phyloP scores from a whole-genome alignment of 2,113 vertebrate species.

The Gymnogyps californianus region DNA sequence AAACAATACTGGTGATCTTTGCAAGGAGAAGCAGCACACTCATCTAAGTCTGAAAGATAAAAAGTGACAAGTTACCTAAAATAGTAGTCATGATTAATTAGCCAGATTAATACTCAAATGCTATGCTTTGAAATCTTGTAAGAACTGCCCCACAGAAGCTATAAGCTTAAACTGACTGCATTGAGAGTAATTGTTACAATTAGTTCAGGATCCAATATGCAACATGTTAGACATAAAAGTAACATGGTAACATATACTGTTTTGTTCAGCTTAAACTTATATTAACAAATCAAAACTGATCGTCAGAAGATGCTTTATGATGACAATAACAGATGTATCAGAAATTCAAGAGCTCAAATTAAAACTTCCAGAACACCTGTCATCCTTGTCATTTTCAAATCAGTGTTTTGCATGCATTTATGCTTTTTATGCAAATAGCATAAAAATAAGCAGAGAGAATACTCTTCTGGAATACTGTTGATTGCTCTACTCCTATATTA shows the following conservation, averaged over 20 bases:
- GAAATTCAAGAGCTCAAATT: background rate
- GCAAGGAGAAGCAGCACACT: conserved; percentile 83
- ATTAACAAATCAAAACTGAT: background rate
- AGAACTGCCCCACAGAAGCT: background rate
- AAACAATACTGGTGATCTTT: conserved; percentile 81
- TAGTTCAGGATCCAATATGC: background rate
- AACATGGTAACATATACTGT: background rate
- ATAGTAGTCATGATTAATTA: background rate
- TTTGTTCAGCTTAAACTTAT: background rate
- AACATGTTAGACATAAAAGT: background rate
- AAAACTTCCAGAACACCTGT: background rate
- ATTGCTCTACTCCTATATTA: background rate
- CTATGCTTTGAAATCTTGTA: background rate
- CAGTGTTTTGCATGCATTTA: background rate
- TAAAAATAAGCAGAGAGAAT: background rate
- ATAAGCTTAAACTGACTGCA: background rate
- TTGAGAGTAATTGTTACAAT: background rate
- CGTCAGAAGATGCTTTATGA: background rate
- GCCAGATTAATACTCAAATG: background rate
- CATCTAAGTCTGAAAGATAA: conserved; percentile 83
- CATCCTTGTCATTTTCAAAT: background rate
- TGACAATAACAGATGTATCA: background rate
- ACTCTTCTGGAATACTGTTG: background rate
- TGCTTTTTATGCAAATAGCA: background rate
- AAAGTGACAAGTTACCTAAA: background rate